These are phyloP conservation scores for Rhinatrema bivittatum DNA, from an alignment of 2,797 vertebrate species.

Conservation along the genomic window DNA sequence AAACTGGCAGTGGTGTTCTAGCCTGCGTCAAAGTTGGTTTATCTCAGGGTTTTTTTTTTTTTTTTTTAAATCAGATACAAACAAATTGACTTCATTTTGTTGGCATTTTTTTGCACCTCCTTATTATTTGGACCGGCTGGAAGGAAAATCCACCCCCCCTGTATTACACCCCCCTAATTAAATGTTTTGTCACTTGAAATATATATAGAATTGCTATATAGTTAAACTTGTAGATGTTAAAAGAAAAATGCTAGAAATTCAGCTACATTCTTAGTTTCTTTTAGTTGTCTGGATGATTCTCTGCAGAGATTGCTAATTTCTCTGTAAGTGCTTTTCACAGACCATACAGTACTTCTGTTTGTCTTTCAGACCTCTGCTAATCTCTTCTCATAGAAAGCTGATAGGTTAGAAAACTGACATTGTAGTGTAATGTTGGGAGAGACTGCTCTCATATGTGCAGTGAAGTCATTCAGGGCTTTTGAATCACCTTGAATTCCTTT, in stretches of 20 bases:
- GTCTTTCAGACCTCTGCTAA: not conserved
- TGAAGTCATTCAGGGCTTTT: not conserved
- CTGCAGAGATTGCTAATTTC: rapidly evolving
- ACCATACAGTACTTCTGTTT: not conserved
- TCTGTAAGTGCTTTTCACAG: not conserved
- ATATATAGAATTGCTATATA: not conserved
- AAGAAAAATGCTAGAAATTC: too few species aligned
- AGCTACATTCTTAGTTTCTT: too few species aligned
- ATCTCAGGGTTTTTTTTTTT: too few species aligned
- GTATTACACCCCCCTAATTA: too few species aligned
- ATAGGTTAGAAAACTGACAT: not conserved
- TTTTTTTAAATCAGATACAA: too few species aligned
- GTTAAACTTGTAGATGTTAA: not conserved
- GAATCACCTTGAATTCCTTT: not conserved
- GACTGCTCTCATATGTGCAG: rapidly evolving
- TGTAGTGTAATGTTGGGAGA: not conserved
- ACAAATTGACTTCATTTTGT: too few species aligned
- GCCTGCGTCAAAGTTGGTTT: too few species aligned
- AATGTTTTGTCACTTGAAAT: not conserved
- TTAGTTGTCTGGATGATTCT: rapidly evolving
- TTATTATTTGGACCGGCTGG: too few species aligned
- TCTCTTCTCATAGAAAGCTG: not conserved
- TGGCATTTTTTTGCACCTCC: too few species aligned
- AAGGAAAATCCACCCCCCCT: too few species aligned
- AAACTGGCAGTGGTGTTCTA: too few species aligned